Evolutionary conservation across 2,888 invertebrate species (phyloP).

Genomic region (Pycnomerus fuliginosus): DNA sequence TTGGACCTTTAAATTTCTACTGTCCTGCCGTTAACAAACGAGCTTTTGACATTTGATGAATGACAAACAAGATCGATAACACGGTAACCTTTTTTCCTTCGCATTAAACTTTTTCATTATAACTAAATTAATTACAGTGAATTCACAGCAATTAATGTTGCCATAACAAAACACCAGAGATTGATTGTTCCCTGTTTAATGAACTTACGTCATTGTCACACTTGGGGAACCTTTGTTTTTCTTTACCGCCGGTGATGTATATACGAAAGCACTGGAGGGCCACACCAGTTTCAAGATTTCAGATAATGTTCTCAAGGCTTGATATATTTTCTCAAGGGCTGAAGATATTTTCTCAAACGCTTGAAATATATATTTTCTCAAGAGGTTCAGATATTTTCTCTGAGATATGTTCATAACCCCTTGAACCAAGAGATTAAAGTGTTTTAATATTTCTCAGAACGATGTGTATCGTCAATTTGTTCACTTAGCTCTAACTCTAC

Average conservation of each 20-base stretch:
- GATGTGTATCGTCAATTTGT: too few species aligned
- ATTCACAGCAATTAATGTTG: slow-evolving; percentile 8
- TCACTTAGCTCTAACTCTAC: too few species aligned
- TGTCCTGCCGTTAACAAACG: neutral
- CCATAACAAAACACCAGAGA: slow-evolving; percentile 2
- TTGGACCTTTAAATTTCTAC: slow-evolving; percentile 1
- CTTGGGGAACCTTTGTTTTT: slow-evolving; percentile 6
- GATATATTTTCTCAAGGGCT: too few species aligned
- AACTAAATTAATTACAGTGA: slow-evolving; percentile 2
- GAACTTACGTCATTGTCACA: slow-evolving; percentile 16
- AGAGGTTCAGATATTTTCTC: too few species aligned
- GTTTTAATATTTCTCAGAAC: too few species aligned
- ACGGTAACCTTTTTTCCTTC: slow-evolving; percentile 16
- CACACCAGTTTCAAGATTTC: too few species aligned
- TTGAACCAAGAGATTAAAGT: too few species aligned
- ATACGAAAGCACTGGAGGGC: too few species aligned
- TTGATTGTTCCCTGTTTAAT: slow-evolving; percentile 6
- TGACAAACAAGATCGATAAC: slow-evolving; percentile 16
- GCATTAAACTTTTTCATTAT: neutral
- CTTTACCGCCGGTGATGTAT: slow-evolving; percentile 1
- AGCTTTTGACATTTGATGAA: slow-evolving; percentile 18
- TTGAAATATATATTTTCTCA: too few species aligned
- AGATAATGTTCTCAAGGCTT: too few species aligned
- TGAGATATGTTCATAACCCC: too few species aligned
- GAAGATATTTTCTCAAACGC: too few species aligned